Base-by-base conservation (phyloP, 2,113 vertebrate species). In the Lophotis ruficrista region DNA sequence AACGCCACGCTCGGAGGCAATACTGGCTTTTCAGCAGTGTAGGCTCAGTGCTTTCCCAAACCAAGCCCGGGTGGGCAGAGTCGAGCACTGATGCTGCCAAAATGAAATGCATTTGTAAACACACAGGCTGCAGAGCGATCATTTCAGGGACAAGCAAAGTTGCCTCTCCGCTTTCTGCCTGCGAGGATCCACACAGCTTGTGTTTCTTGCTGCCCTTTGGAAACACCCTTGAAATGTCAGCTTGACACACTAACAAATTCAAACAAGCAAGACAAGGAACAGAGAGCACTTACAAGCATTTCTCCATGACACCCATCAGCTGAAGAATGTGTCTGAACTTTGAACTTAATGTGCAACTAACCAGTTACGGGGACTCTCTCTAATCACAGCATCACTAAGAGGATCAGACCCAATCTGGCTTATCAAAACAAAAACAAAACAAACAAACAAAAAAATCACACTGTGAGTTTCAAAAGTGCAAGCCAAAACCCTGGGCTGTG, bases 81-180 rank as follows among this genome's bases (percentile, higher is more conserved):
- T 16, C 85, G n/a, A 51, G 54, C 75, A 22, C 23, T 11, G 31
- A 15, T 7, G 68, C 71, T 88, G 72, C 77, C 85, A 43, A 22
- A 51, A 22, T 13, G 20, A 86, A 89, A 84, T 18, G 35, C 21
- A 31, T 3, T 70, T 50, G 23, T 48, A 30, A 66, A 35, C 60
- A 47, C 11, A 4, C 0, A 2, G 70, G 66, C 65, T 80, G 87
- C 83, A 82, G 35, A 16, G 64, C 0, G 0, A 60, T 31, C 14
- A 5, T 30, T 24, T 9, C 10, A 47, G 76, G 77, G 20, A 86
- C 54, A 27, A 33, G 38, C 7, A 15, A 45, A 76, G 53, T 35
- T 65, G 45, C 20, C 20, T 85, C 50, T 48, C n/a, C 28, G 2
- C 4, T 4, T 56, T 54, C 82, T 90, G 50, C 64, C 38, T 33